phyloP scores from a whole-genome alignment of 2,888 invertebrate genomes.

The Diaphora mendica region DNA sequence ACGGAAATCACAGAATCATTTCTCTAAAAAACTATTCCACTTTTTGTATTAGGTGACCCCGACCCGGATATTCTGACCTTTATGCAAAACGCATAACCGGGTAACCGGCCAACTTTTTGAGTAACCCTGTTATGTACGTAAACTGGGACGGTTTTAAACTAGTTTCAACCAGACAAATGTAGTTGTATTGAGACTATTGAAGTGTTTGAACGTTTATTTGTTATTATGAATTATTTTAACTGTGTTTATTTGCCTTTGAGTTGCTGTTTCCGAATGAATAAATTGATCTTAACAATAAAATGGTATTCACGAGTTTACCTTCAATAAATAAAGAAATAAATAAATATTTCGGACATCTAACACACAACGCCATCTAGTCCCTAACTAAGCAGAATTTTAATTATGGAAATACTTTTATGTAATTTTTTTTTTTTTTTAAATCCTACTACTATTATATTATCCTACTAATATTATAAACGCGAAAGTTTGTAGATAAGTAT shows the following conservation, averaged over 20 bases:
- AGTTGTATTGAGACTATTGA: slow-evolving; percentile 32
- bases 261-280: not conserved
- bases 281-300: not conserved
- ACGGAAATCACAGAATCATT: not conserved
- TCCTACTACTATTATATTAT: no score
- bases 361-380: no score
- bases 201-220: slow-evolving; percentile 36
- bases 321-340: no score
- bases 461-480: no score
- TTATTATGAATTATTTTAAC: slow-evolving; percentile 32
- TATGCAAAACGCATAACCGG: slow-evolving; percentile 38
- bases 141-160: slow-evolving; percentile 37
- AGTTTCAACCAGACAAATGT: slow-evolving; percentile 45
- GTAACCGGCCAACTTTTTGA: slow-evolving; percentile 42
- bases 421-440: no score
- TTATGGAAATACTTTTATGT: no score
- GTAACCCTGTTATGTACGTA: slow-evolving; percentile 35
- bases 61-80: slow-evolving; percentile 27
- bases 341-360: no score
- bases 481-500: no score
- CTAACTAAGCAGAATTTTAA: no score
- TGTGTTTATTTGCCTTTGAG: slow-evolving; percentile 13
- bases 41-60: slow-evolving; percentile 10
- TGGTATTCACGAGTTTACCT: not conserved
- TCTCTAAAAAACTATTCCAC: slow-evolving; percentile 8